Conservation (phyloP, 1,140 invertebrate genomes). For the Bombus pascuorum region DNA sequence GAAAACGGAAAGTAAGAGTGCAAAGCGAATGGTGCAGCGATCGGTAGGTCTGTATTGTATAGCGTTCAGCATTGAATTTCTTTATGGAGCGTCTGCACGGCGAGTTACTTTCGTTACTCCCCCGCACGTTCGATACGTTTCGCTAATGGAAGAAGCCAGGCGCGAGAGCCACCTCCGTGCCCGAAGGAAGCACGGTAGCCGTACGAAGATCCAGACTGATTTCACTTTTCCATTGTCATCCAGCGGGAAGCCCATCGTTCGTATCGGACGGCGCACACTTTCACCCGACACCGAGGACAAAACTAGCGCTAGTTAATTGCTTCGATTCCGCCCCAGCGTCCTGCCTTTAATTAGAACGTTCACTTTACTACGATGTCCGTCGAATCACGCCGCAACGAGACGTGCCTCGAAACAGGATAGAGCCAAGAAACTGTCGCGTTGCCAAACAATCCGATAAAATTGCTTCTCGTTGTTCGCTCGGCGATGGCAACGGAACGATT, state of each 20-base stretch:
- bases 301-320: slow-evolving; percentile 49
- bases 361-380: background rate
- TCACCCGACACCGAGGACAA: slow-evolving; percentile 52
- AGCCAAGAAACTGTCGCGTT: background rate
- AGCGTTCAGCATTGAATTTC: background rate
- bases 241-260: slow-evolving; percentile 48
- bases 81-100: background rate
- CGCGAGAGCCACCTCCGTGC: background rate
- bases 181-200: slow-evolving; percentile 25
- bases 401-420: background rate
- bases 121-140: background rate
- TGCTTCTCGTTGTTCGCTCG: background rate
- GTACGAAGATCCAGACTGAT: slow-evolving; percentile 41
- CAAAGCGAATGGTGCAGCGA: no score
- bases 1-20: no score
- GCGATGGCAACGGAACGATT: background rate
- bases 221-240: slow-evolving; percentile 75
- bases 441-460: background rate
- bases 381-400: background rate
- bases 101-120: slow-evolving; percentile 20
- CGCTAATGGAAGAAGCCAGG: slow-evolving; percentile 25
- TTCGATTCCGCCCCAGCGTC: background rate
- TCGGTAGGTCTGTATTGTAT: no score
- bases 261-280: slow-evolving; percentile 53
- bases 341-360: slow-evolving; percentile 22